phyloP scores from a whole-genome alignment of 1,140 invertebrate species.

The Samia ricini region DNA sequence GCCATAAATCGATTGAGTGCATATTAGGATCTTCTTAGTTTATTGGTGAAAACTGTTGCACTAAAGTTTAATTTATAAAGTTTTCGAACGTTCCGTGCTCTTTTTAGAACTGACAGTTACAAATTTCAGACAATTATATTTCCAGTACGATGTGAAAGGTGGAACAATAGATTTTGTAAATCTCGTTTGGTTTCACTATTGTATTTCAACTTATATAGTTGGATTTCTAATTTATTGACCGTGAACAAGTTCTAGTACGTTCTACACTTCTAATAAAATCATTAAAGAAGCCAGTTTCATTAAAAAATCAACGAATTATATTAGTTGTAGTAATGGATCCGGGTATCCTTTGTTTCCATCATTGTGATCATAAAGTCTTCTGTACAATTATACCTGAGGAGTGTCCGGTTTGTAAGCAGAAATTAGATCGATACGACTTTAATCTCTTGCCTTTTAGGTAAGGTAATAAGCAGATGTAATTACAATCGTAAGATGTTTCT shows the following conservation, averaged over 20 bases:
- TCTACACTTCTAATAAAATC: conserved; percentile 15
- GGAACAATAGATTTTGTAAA: conserved; percentile 35
- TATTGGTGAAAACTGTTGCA: not conserved
- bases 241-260: conserved; percentile 12
- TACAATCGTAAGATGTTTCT: conserved; percentile 7
- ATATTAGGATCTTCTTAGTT: not conserved
- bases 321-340: conserved; percentile 79
- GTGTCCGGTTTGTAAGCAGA: conserved; percentile 84
- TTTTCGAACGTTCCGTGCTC: not conserved
- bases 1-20: not conserved
- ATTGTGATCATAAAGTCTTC: conserved; percentile 88
- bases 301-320: conserved; percentile 35
- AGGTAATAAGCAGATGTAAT: conserved; percentile 23
- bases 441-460: conserved; percentile 86
- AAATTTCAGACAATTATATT: not conserved
- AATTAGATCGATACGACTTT: conserved; percentile 79
- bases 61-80: not conserved
- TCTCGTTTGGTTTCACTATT: conserved; percentile 39
- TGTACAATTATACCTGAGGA: conserved; percentile 84
- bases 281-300: conserved; percentile 34
- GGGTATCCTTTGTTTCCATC: conserved; percentile 89
- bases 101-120: not conserved
- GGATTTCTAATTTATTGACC: conserved; percentile 22
- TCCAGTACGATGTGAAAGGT: conserved; percentile 31
- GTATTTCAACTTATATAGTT: conserved; percentile 29